These are phyloP conservation scores for Caenorhabditis imperialis DNA, from an alignment of 2,888 invertebrate genomes.

Conservation along the genomic window DNA sequence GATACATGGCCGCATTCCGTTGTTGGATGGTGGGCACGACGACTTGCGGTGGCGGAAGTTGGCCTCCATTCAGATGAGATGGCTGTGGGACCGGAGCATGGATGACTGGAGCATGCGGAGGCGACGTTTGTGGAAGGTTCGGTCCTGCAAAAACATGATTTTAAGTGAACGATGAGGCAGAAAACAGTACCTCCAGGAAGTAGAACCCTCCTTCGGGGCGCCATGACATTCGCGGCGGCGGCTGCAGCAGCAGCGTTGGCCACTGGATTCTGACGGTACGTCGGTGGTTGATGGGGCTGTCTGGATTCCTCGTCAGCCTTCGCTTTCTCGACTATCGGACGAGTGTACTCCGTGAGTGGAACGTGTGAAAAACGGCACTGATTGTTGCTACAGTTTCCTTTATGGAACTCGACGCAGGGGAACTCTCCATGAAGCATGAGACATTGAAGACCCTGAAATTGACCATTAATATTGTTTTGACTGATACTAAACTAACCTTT, in stretches of 20 bases:
- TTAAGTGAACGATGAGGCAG: too few relatives aligned
- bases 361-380: slow-evolving; percentile 76
- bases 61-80: slow-evolving; percentile 38
- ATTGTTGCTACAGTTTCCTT: slow-evolving; percentile 72
- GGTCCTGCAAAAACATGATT: slow-evolving; percentile 29
- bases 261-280: slow-evolving; percentile 39
- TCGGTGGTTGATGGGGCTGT: slow-evolving; percentile 20
- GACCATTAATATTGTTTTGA: too few relatives aligned
- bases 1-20: slow-evolving; percentile 10
- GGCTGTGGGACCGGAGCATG: slow-evolving; percentile 58
- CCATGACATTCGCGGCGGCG: slow-evolving; percentile 31
- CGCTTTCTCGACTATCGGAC: slow-evolving; percentile 71
- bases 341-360: slow-evolving; percentile 75
- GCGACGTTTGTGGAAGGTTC: slow-evolving; percentile 10
- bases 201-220: slow-evolving; percentile 66
- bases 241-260: slow-evolving; percentile 42
- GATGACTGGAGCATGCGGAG: slow-evolving; percentile 45
- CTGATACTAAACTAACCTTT: slow-evolving; percentile 52
- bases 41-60: slow-evolving; percentile 59
- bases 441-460: slow-evolving; percentile 62
- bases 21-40: slow-evolving; percentile 61
- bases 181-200: slow-evolving; percentile 59
- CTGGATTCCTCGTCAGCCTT: slow-evolving; percentile 54
- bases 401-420: slow-evolving; percentile 76
- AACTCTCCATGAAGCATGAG: slow-evolving; percentile 76